These are phyloP conservation scores for Drosophila teissieri DNA, from an alignment of 1,140 invertebrate genomes.

Conservation along the genomic window DNA sequence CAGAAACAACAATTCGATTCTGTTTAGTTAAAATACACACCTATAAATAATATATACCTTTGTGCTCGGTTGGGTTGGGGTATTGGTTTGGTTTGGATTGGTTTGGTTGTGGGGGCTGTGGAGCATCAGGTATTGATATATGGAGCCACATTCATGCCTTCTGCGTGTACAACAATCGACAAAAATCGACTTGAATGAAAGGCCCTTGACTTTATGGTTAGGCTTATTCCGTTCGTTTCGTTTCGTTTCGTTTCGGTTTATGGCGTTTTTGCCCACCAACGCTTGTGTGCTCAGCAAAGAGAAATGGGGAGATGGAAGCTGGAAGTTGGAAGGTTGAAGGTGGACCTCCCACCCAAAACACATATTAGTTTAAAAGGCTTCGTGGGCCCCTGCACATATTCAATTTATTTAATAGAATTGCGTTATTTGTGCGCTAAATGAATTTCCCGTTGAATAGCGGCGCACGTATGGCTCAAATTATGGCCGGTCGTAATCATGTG, in stretches of 20 bases:
- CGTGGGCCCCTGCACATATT: slow-evolving; percentile 47
- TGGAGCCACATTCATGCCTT: slow-evolving; percentile 30
- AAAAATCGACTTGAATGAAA: slow-evolving; percentile 62
- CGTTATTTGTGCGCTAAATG: slow-evolving; percentile 52
- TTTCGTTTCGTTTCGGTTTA: slow-evolving; percentile 58
- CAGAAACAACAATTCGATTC: slow-evolving; percentile 77
- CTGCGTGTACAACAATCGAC: slow-evolving; percentile 52
- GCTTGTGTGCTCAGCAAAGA: slow-evolving; percentile 51
- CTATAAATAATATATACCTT: slow-evolving; percentile 55
- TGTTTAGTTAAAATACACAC: slow-evolving; percentile 68
- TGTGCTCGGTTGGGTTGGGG: background rate
- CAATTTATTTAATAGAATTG: slow-evolving; percentile 76
- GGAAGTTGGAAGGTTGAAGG: background rate
- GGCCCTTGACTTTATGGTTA: slow-evolving; percentile 68
- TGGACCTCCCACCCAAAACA: background rate
- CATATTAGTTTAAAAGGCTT: slow-evolving; percentile 61
- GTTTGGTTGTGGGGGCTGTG: slow-evolving; percentile 3
- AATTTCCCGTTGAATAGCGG: slow-evolving; percentile 30
- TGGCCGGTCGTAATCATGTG: slow-evolving; percentile 14
- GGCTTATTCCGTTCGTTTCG: slow-evolving; percentile 58
- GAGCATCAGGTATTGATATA: slow-evolving; percentile 37
- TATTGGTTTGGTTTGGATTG: no score
- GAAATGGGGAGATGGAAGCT: background rate
- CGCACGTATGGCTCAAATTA: slow-evolving; percentile 20
- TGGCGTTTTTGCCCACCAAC: slow-evolving; percentile 54